Evolutionary conservation across 2,113 vertebrate species (phyloP).

Genomic region (Cheirogaleus medius): DNA sequence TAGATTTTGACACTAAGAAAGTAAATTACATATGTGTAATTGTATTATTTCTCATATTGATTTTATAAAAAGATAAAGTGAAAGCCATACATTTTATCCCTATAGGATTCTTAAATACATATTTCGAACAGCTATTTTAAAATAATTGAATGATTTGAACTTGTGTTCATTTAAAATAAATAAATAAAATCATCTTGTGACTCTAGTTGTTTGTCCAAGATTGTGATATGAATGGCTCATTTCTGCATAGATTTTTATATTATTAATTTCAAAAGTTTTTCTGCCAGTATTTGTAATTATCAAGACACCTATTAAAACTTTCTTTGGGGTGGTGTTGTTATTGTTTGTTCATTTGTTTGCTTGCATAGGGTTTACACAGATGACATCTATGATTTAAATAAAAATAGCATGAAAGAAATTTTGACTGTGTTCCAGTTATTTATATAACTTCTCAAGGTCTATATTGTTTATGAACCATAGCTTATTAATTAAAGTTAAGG

Average conservation of each 20-base stretch:
- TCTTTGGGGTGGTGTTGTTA: not conserved
- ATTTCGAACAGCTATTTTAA: slow-evolving; percentile 52
- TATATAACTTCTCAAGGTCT: not conserved
- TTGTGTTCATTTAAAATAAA: slow-evolving; percentile 39
- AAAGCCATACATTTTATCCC: slow-evolving; percentile 41
- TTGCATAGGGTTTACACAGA: not conserved
- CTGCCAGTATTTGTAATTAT: not conserved
- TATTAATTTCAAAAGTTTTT: slow-evolving; percentile 47
- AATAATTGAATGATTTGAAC: slow-evolving; percentile 57
- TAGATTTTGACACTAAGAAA: not conserved
- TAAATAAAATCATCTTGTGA: slow-evolving; percentile 55
- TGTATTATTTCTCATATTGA: not conserved
- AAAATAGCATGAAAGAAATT: not conserved
- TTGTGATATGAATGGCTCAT: slow-evolving; percentile 46
- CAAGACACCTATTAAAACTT: not conserved
- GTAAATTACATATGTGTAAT: not conserved
- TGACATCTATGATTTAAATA: not conserved
- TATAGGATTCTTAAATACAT: not conserved
- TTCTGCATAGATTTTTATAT: slow-evolving; percentile 11
- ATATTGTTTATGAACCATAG: not conserved
- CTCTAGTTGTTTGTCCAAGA: slow-evolving; percentile 42
- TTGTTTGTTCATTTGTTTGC: not conserved
- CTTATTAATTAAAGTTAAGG: not conserved
- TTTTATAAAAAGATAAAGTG: not conserved
- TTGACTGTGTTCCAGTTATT: not conserved